Conservation (phyloP, 2,113 vertebrate species). For the Trematocara marginatum region DNA sequence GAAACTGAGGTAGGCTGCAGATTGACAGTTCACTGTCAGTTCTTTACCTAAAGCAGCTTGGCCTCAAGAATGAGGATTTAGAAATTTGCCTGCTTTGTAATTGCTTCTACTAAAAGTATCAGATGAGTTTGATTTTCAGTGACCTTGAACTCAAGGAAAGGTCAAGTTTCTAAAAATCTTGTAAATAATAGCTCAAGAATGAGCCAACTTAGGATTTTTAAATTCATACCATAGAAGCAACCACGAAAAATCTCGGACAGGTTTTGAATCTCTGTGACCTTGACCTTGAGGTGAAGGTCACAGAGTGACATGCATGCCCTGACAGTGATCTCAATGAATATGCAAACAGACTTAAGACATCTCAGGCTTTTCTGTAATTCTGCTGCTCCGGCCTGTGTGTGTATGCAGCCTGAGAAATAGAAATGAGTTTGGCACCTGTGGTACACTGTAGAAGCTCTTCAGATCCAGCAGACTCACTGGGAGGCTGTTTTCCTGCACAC, state of each 20-base stretch:
- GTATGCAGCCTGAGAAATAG: background rate
- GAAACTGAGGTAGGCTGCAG: background rate
- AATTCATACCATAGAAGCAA: background rate
- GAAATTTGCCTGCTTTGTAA: background rate
- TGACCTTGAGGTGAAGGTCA: background rate
- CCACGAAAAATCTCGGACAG: background rate
- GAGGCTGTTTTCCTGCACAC: conserved; percentile 77
- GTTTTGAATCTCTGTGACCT: background rate
- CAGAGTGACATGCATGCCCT: background rate
- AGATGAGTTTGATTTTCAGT: background rate
- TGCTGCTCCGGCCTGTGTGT: background rate
- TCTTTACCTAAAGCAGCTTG: background rate
- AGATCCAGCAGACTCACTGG: conserved; percentile 81
- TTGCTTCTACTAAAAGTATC: background rate
- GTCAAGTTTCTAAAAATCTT: background rate
- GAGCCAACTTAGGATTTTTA: background rate
- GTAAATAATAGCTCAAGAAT: background rate
- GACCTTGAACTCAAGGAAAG: background rate
- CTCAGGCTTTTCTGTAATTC: background rate
- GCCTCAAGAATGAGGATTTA: background rate
- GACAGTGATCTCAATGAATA: background rate
- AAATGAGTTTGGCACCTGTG: conserved; percentile 66
- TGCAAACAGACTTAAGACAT: background rate
- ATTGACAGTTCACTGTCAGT: background rate
- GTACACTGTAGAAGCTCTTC: conserved; percentile 73